Conservation (phyloP, 2,113 vertebrate genomes). For the Lates calcarifer region DNA sequence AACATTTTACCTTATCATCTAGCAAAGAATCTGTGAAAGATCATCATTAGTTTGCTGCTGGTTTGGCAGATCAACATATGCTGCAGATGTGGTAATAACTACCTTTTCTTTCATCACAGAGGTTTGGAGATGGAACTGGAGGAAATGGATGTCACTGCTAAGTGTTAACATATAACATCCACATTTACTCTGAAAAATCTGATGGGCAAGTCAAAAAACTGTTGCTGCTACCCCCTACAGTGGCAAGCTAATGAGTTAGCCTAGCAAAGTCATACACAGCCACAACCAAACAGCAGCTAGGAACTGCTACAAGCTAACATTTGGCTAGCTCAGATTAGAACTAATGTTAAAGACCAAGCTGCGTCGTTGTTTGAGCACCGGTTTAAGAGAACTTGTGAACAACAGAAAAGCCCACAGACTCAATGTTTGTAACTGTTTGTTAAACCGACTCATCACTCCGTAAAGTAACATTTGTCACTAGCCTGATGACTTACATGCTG, state of each 20-base stretch:
- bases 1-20: not conserved
- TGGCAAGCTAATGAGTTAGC: conserved; percentile 21
- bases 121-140: not conserved
- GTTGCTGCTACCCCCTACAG: not conserved
- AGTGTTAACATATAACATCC: too few relatives aligned
- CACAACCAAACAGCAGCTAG: conserved; percentile 7
- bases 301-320: conserved; percentile 44
- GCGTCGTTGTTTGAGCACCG: not conserved
- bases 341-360: not conserved
- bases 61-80: not conserved
- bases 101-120: not conserved
- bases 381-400: not conserved
- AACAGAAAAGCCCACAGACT: not conserved
- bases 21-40: too few relatives aligned
- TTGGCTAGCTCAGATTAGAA: not conserved
- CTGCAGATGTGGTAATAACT: not conserved
- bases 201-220: not conserved
- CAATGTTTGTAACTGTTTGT: not conserved
- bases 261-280: not conserved
- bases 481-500: conserved; percentile 10
- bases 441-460: not conserved
- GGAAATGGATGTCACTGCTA: not conserved
- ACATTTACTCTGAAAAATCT: too few relatives aligned
- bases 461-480: not conserved
- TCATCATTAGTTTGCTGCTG: not conserved